These are phyloP conservation scores for Epinotia bilunana DNA, from an alignment of 2,888 invertebrate genomes.

Conservation along the genomic window DNA sequence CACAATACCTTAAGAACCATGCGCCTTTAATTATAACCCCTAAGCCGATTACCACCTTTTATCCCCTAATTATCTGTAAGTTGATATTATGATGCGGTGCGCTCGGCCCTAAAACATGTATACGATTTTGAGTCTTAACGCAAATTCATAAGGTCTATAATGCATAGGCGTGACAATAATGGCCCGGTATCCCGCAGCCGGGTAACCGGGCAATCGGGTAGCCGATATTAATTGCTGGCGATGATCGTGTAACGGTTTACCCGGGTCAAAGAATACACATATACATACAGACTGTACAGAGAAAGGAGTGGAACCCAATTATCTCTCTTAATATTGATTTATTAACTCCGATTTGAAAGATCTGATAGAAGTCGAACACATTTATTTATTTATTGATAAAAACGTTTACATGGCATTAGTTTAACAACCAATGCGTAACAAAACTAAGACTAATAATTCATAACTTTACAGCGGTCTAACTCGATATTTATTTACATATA, in stretches of 20 bases:
- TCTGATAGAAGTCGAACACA: no score
- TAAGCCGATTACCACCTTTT: constrained; percentile 11
- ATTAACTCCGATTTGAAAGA: no score
- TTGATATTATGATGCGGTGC: constrained; percentile 9
- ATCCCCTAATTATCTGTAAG: constrained; percentile 28
- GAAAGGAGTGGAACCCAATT: no score
- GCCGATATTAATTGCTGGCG: constrained; percentile 22
- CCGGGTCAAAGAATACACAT: constrained; percentile 15
- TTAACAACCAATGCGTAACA: no score
- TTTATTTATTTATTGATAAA: no score
- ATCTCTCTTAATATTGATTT: no score
- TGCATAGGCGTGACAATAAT: not conserved
- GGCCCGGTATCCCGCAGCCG: not conserved
- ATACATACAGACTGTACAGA: not conserved
- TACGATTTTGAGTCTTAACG: not conserved
- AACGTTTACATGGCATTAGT: no score
- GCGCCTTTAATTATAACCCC: constrained; percentile 22
- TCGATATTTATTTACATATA: no score
- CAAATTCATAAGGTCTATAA: not conserved
- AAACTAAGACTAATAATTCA: no score
- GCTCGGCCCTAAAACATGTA: not conserved
- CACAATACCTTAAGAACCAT: not conserved
- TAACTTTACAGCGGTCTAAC: no score
- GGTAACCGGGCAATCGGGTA: constrained; percentile 4
- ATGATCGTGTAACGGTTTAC: constrained; percentile 19